A percentile compares a stretch with the other conserved stretches of the same genome.
These are phyloP conservation scores for Phallusia fumigata DNA, from an alignment of 23 tunicate genomes.

Conservation along the genomic window DNA sequence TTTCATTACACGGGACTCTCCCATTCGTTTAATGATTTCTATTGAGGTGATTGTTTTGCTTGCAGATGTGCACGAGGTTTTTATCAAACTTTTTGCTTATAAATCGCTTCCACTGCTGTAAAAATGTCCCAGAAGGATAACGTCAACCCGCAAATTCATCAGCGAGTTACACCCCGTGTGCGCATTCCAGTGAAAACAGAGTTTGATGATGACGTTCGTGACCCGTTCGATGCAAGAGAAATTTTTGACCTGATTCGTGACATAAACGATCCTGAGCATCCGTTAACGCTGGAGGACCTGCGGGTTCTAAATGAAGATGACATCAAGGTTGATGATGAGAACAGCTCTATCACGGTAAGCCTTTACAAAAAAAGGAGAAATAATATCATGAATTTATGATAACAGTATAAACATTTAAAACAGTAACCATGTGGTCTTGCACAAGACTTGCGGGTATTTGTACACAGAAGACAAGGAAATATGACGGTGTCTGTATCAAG, in stretches of 20 bases:
- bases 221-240: slow-evolving; percentile 85
- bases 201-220: slow-evolving; percentile 65
- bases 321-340: slow-evolving; percentile 76
- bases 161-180: slow-evolving; percentile 56
- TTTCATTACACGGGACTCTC: neutral
- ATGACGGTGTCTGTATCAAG: too few relatives aligned
- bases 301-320: slow-evolving; percentile 80
- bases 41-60: too few relatives aligned
- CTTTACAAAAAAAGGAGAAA: too few relatives aligned
- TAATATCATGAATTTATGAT: too few relatives aligned
- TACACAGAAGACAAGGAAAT: too few relatives aligned
- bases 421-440: too few relatives aligned
- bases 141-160: slow-evolving; percentile 70
- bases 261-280: slow-evolving; percentile 98
- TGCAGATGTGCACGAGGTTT: too few relatives aligned
- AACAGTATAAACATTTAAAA: too few relatives aligned
- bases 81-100: too few relatives aligned
- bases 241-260: slow-evolving; percentile 94
- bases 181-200: slow-evolving; percentile 45
- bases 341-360: slow-evolving; percentile 59
- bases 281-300: slow-evolving; percentile 86
- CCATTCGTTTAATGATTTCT: too few relatives aligned
- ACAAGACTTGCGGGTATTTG: too few relatives aligned
- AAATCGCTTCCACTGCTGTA: neutral
- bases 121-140: slow-evolving; percentile 60